Evolutionary conservation across 2,797 vertebrate species (phyloP), one percentile per base, ranked within the genome.

Genomic region (Agapornis canus): DNA sequence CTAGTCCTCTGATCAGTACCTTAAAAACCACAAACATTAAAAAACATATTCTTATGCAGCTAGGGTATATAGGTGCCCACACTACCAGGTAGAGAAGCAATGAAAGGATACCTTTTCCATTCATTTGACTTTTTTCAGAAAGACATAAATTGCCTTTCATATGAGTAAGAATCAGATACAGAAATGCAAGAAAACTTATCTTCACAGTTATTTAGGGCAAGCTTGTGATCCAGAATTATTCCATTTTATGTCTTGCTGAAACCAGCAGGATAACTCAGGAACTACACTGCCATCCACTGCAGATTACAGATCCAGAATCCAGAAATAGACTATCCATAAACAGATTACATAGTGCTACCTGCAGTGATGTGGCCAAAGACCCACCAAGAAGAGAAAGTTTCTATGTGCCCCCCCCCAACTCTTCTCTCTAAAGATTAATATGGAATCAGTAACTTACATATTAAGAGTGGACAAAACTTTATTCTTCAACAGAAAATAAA

Each of bases 381-480:
- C 11, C 3, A 1, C 2, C 14, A 84, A 35, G 31, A 80, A 89
- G 45, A 23, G 11, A 29, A 63, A 13, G 14, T 20, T 86, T 82
- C 42, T 11, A 1, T 1, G 3, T n/a, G 76, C 10, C 25, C 51
- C 6, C 3, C 6, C 2, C 7, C 32, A 8, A 10, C 40, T 20
- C 17, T 61, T 26, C 31, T 43, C 39, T 56, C 43, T 27, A 16
- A 72, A 31, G 27, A 37, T 66, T 23, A 42, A 61, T 25, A 63
- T 4, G 5, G 78, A 81, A 52, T 39, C 0, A 0, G 2, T 54
- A 80, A 37, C 45, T 78, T 71, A 20, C 31, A 71, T 78, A 51
- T 78, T 52, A 52, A 26, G n/a, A 61, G 25, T 16, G 16, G n/a
- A 56, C 17, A 45, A 64, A 1, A 0, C 29, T 78, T 45, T 42